Conservation (phyloP, 2,888 invertebrate genomes). For the Stegana nigrithorax region DNA sequence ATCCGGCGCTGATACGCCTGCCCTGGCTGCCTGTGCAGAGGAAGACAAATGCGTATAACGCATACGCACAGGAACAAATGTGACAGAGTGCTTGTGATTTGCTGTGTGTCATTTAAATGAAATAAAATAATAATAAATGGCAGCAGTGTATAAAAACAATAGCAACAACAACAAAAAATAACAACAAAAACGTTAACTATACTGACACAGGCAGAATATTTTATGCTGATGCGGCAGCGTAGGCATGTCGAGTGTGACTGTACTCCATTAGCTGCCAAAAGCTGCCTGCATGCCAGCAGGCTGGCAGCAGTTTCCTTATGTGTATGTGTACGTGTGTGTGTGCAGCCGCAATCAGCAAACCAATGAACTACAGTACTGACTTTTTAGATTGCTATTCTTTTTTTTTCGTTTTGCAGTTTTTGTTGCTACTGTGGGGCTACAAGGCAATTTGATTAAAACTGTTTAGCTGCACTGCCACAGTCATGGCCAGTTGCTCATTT, state of each 20-base stretch:
- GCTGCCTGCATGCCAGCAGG: no score
- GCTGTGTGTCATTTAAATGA: conserved; percentile 52
- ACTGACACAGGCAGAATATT: conserved; percentile 3
- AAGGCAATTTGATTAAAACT: conserved; percentile 55
- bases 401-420: conserved; percentile 8
- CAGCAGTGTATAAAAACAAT: conserved; percentile 31
- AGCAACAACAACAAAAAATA: background rate
- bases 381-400: conserved; percentile 26
- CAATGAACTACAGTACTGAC: conserved; percentile 15
- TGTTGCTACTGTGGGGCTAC: conserved; percentile 20
- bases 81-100: background rate
- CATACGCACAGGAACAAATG: background rate
- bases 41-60: background rate
- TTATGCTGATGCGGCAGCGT: conserved; percentile 10
- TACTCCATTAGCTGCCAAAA: no score
- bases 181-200: background rate
- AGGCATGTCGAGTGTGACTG: background rate
- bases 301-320: background rate
- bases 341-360: conserved; percentile 3
- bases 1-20: conserved; percentile 11
- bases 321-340: background rate
- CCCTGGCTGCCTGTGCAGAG: background rate
- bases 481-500: background rate
- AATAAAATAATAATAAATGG: conserved; percentile 61
- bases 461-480: conserved; percentile 15